These are phyloP conservation scores for Cyphomyrus plagiostoma DNA, from an alignment of 2,113 vertebrate species.

Conservation along the genomic window DNA sequence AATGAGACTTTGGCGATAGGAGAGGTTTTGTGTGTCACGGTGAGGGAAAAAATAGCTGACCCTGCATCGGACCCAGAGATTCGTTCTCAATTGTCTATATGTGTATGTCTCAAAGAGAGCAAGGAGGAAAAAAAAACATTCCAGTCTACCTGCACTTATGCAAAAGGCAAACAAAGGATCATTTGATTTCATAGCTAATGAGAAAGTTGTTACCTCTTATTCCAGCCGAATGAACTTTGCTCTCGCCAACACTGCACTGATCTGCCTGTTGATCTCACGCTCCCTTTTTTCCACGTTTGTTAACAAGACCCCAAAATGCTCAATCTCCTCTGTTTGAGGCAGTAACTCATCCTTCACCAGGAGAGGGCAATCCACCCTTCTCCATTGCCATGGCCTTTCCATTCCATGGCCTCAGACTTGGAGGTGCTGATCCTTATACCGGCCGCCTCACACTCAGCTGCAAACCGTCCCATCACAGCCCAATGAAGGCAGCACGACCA, in stretches of 20 bases:
- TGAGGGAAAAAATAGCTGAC: not conserved
- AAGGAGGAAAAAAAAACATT: not conserved
- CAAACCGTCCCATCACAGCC: not conserved
- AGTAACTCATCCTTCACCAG: too few species aligned
- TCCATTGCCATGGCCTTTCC: too few species aligned
- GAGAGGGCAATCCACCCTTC: not conserved
- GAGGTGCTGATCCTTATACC: too few species aligned
- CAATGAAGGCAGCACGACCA: not conserved
- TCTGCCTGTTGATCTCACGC: too few species aligned
- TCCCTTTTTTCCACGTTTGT: too few species aligned
- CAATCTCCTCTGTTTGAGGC: too few species aligned
- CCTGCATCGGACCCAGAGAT: not conserved
- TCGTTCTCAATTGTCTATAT: not conserved
- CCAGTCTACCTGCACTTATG: not conserved
- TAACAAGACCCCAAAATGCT: not conserved
- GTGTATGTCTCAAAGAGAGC: not conserved
- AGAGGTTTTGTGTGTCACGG: not conserved
- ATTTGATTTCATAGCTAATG: not conserved
- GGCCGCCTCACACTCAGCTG: not conserved
- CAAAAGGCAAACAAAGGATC: not conserved
- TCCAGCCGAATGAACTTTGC: not conserved
- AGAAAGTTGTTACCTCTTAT: not conserved
- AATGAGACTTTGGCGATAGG: not conserved
- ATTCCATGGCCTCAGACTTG: too few species aligned
- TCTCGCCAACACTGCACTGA: not conserved